Percentiles rank a stretch among this genome's conserved stretches.
phyloP scores from a whole-genome alignment of 2,888 invertebrate species.

The Horisme vitalbata region DNA sequence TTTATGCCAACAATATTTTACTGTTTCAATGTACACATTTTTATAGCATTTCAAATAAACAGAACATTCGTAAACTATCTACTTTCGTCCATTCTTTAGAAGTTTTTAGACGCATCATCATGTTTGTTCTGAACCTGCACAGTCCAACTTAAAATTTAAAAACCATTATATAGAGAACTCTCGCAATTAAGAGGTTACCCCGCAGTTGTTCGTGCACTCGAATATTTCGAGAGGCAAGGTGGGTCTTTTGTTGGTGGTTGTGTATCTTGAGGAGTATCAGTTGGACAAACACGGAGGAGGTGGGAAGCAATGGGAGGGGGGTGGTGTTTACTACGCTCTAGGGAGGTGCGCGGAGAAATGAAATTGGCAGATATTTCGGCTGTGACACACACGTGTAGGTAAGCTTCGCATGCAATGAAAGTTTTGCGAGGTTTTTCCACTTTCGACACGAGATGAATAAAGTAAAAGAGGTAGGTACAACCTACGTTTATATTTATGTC shows the following conservation, averaged over 20 bases:
- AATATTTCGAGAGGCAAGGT: slow-evolving; percentile 35
- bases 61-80: slow-evolving; percentile 45
- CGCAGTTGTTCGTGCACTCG: slow-evolving; percentile 28
- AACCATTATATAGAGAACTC: slow-evolving; percentile 50
- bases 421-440: slow-evolving; percentile 73
- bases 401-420: slow-evolving; percentile 68
- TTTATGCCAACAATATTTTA: slow-evolving; percentile 25
- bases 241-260: slow-evolving; percentile 53
- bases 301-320: slow-evolving; percentile 47
- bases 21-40: slow-evolving; percentile 21
- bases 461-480: slow-evolving; percentile 62
- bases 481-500: slow-evolving; percentile 45
- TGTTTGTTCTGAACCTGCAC: slow-evolving; percentile 63
- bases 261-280: slow-evolving; percentile 72
- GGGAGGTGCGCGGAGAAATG: slow-evolving; percentile 77
- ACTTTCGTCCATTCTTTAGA: slow-evolving; percentile 54
- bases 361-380: slow-evolving; percentile 80
- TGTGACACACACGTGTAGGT: slow-evolving; percentile 73
- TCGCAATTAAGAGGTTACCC: slow-evolving; percentile 40
- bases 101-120: slow-evolving; percentile 71
- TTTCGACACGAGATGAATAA: slow-evolving; percentile 68
- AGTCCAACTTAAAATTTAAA: slow-evolving; percentile 54
- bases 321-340: slow-evolving; percentile 75
- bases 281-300: slow-evolving; percentile 65
- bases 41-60: slow-evolving; percentile 38